phyloP scores from a whole-genome alignment of 2,113 vertebrate genomes.

The Laterallus jamaicensis region DNA sequence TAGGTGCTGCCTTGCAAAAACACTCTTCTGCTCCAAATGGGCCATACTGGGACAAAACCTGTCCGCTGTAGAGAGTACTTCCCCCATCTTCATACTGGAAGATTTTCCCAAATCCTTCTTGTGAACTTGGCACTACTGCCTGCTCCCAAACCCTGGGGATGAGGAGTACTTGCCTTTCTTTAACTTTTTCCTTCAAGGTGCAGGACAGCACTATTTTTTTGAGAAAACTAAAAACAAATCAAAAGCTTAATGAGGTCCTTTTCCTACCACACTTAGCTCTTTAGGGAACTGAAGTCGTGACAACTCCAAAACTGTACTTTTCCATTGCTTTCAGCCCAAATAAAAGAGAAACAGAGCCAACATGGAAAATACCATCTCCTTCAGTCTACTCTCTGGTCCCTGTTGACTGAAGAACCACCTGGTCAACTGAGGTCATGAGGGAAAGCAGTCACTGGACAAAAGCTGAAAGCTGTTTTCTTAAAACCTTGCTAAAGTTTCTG shows the following conservation, averaged over 20 bases:
- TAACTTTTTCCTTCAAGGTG: background rate
- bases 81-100: background rate
- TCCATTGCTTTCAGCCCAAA: background rate
- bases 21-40: background rate
- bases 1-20: background rate
- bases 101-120: background rate
- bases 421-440: background rate
- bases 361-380: background rate
- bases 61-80: fast-evolving
- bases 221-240: background rate
- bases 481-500: background rate
- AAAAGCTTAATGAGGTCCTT: background rate
- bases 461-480: background rate
- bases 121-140: background rate
- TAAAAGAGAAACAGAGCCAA: background rate
- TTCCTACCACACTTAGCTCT: background rate
- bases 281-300: background rate
- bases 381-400: background rate
- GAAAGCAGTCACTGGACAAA: background rate
- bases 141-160: fast-evolving
- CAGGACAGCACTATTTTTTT: background rate
- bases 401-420: background rate
- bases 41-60: background rate
- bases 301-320: background rate
- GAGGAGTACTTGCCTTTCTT: background rate